Evolutionary conservation across 2,113 vertebrate genomes (phyloP), one percentile per base, ranked within the genome.

Genomic region (Xenopus borealis): DNA sequence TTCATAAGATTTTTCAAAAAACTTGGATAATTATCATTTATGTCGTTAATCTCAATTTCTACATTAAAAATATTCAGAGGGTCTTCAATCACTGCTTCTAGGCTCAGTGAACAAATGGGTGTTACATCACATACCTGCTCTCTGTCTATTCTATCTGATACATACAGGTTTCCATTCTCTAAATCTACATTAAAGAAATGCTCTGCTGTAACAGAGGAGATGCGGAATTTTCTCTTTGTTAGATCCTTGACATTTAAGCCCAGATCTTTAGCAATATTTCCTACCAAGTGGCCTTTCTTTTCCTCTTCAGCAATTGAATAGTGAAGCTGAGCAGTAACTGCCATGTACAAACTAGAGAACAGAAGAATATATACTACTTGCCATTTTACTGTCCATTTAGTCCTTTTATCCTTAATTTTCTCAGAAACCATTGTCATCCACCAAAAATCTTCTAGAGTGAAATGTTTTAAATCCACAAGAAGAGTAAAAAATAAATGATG

Each of bases 71-170:
- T 83, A 18, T 94, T 89, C 82, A 94, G 83, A 4, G 89, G 78
- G 66, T 81, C 93, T 78, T 92, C 90, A 3, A 93, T 78, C 1
- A 93, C 82, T 6, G 94, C 80, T 68, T 93, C 91, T 68, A 92
- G 89, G 79, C 80, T 81, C 62, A 92, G 55, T 1, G 87, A 72
- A 57, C 92, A 93, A 0, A 81, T 84, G 23, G 87, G 86, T 1
- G 74, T 66, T 2, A 84, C 83, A 0, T 88, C 88, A 72, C 88
- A 92, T 2, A 93, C 65, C 40, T 87, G 84, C 61, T 91, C 91
- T 66, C 84, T 85, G 52, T 91, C 87, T 79, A 90, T 83, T 12
- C 71, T 73, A 5, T 88, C 78, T 46, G 73, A 85, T 62, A 92
- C 82, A 52, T 87, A 80, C 57, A 90, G 85, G 50, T 87, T 50